Conservation (phyloP, 1,140 invertebrate genomes). For the Dryas iulia region DNA sequence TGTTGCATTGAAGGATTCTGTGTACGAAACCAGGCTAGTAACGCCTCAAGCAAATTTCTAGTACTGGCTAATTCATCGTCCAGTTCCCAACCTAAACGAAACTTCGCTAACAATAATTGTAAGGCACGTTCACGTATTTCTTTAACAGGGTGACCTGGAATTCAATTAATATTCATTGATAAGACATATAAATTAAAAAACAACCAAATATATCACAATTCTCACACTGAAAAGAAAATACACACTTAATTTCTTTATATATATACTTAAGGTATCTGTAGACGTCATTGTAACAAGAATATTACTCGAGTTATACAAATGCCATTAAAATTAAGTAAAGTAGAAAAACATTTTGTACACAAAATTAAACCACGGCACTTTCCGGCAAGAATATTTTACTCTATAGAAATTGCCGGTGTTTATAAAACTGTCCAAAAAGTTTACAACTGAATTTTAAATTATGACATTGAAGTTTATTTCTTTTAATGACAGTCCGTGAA, state of each 20-base stretch:
- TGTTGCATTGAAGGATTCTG: slow-evolving; percentile 50
- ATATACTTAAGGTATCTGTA: slow-evolving; percentile 15
- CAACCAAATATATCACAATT: not conserved
- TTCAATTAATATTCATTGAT: too few species aligned
- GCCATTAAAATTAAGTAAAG: not conserved
- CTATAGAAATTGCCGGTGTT: not conserved
- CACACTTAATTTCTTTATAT: slow-evolving; percentile 65
- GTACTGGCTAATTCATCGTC: slow-evolving; percentile 59
- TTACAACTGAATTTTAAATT: too few species aligned
- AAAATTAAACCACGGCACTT: not conserved
- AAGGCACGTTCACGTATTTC: slow-evolving; percentile 70
- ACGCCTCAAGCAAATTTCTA: slow-evolving; percentile 51
- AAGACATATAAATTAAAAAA: slow-evolving; percentile 4
- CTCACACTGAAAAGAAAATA: too few species aligned
- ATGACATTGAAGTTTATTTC: too few species aligned
- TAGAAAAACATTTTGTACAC: not conserved
- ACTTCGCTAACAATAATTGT: slow-evolving; percentile 52
- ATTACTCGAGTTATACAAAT: not conserved
- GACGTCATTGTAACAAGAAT: not conserved
- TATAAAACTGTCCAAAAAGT: not conserved
- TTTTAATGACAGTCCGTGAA: too few species aligned
- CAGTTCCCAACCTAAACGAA: slow-evolving; percentile 63
- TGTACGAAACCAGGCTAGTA: slow-evolving; percentile 59
- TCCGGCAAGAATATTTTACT: too few species aligned
- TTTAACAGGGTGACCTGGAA: slow-evolving; percentile 59